Evolutionary conservation across 1,140 invertebrate species (phyloP), one percentile per base, ranked within the genome.

Genomic region (Dryas iulia): DNA sequence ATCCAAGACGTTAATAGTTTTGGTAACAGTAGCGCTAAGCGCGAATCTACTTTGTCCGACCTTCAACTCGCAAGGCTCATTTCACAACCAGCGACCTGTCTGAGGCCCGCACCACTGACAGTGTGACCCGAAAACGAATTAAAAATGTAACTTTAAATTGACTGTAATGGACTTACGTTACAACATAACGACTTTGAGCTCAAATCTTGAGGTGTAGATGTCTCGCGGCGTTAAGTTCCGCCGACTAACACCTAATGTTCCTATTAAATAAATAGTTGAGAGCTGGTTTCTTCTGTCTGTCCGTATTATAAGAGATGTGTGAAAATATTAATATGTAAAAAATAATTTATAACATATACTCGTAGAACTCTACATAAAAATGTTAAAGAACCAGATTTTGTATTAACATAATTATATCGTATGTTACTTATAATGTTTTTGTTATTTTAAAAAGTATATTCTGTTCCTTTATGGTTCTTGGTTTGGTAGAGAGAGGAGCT

Each of bases 31-130:
- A 59, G 58, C 33, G 30, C 39, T 59, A 59, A 66, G 18, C 56
- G 64, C 56, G 56, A 78, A 81, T 73, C 67, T 72, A 74, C 72
- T 74, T 78, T 81, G 82, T 74, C 79, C 83, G 84, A 74, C 84
- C 81, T 85, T 85, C 67, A 69, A 63, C 67, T 56, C 67, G 54
- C 52, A 58, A 71, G 64, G 64, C 59, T 35, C 53, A 54, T 66
- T 66, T 66, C 64, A 66, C 64, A 66, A 66, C 61, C 21, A 63
- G 47, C 60, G 64, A 66, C 56, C 64, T 59, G 56, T 66, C 30
- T 66, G 64, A 66, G 64, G 64, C 64, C 64, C 64, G 39, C 64
- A 33, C 53, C 28, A 35, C 28, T 66, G 26, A 47, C 53, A 21
- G 53, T 21, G 7, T 64, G 59, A 47, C 39, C 35, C 33, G 23